phyloP scores from a whole-genome alignment of 2,888 invertebrate species.

The Cepaea hortensis region DNA sequence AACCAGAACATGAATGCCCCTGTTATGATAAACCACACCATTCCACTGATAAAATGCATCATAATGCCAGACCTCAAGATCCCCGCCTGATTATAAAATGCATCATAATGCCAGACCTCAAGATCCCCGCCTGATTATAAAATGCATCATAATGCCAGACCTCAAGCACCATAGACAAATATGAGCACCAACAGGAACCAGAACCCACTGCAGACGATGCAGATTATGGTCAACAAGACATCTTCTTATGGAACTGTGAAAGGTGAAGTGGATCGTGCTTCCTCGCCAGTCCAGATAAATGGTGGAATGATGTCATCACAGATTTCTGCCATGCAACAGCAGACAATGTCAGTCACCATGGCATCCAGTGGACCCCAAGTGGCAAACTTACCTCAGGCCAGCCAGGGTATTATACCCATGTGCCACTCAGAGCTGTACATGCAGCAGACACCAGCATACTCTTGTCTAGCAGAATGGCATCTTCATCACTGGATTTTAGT shows the following conservation, averaged over 20 bases:
- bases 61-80: slow-evolving; percentile 75
- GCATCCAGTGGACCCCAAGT: slow-evolving; percentile 40
- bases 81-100: too few relatives aligned
- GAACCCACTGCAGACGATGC: too few relatives aligned
- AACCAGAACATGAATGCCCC: slow-evolving; percentile 44
- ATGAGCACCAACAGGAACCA: too few relatives aligned
- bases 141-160: too few relatives aligned
- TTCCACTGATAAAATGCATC: too few relatives aligned
- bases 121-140: too few relatives aligned
- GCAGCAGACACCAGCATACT: slow-evolving; percentile 41
- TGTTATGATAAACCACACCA: slow-evolving; percentile 23
- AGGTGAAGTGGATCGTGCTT: too few relatives aligned
- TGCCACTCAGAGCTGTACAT: slow-evolving; percentile 52
- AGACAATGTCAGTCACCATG: slow-evolving; percentile 51
- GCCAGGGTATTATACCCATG: slow-evolving; percentile 50
- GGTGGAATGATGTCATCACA: slow-evolving; percentile 65
- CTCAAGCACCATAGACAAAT: too few relatives aligned
- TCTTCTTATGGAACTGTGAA: too few relatives aligned
- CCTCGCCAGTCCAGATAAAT: slow-evolving; percentile 53
- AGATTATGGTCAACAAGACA: too few relatives aligned
- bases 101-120: too few relatives aligned
- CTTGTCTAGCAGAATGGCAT: slow-evolving; percentile 38
- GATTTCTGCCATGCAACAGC: slow-evolving; percentile 64
- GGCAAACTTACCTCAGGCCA: slow-evolving; percentile 44
- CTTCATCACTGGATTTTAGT: slow-evolving; percentile 42